Base-by-base conservation (phyloP, 1,140 invertebrate species). In the Eumeta japonica region DNA sequence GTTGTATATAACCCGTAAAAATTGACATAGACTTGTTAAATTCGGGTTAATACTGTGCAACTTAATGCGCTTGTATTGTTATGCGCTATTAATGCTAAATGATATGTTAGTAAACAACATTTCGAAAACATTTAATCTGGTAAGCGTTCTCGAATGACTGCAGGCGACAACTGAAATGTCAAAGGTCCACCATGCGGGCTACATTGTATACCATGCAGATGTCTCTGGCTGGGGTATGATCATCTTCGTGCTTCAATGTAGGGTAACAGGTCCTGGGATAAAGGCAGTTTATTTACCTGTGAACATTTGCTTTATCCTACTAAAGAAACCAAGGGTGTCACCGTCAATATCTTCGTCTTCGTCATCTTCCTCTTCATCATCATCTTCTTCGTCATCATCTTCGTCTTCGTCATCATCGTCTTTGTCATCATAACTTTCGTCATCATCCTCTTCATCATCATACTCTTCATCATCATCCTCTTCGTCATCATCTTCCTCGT, bases 351-450 rank as follows among this genome's bases (percentile, higher is more conserved):
- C 64, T 53, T 70, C 58, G 37, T 65, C 62, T 24, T 77, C 64
- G 39, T 79, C 65, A 20, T 77, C 61, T 20, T 77, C 62, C 17
- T 78, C 67, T 14, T 79, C 64, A 28, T 75, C 65, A 20, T 75
- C 58, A 10, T 62, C 48, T 7, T 57, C 48, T 28, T 54, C 45
- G 10, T 61, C 47, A 12, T 62, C 50, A 10, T 56, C 39, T 16
- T 57, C 53, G 16, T 59, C 50, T 35, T 58, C 45, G 24, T 71
- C 70, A 45, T 81, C 73, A 19, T 77, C 64, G 29, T 78, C 62
- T 27, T 79, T 64, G 34, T 80, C 75, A 40, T 79, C 73, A 41
- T 80, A 71, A 39, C 78, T 70, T 43, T 78, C 72, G 51, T 75
- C 63, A 29, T 76, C 72, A n/a, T 77, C 66, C 30, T 78, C 67